These are phyloP conservation scores for Phycodurus eques DNA, from an alignment of 2,113 vertebrate genomes.

Conservation along the genomic window DNA sequence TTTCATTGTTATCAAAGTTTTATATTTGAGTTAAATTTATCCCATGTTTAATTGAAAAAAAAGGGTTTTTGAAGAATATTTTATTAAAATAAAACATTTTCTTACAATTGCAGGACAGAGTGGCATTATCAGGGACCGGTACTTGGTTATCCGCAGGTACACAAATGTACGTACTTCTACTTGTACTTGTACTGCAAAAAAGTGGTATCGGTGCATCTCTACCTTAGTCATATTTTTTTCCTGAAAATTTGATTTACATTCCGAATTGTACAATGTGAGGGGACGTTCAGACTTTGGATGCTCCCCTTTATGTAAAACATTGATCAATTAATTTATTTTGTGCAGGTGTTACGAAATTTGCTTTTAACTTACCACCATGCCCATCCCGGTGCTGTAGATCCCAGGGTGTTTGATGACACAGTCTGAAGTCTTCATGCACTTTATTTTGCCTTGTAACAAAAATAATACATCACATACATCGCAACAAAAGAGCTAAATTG, in stretches of 20 bases:
- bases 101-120: too few species aligned
- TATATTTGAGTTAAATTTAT: too few species aligned
- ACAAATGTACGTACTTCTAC: too few species aligned
- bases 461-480: neutral
- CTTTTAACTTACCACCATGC: constrained; percentile 91
- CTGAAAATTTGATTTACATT: neutral
- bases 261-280: neutral
- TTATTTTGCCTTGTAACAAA: constrained; percentile 87
- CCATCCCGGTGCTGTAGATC: constrained; percentile 91
- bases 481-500: neutral
- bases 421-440: constrained; percentile 99
- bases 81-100: too few species aligned
- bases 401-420: constrained; percentile 96
- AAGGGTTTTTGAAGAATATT: too few species aligned
- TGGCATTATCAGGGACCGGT: too few species aligned
- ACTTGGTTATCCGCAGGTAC: too few species aligned
- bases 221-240: neutral
- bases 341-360: neutral
- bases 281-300: too few species aligned
- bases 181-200: too few species aligned
- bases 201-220: too few species aligned
- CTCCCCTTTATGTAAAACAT: neutral
- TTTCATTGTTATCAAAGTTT: too few species aligned
- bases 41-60: too few species aligned
- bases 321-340: neutral